Evolutionary conservation across 2,888 invertebrate species (phyloP), one percentile per base, ranked within the genome.

Genomic region (Bedellia somnulentella): DNA sequence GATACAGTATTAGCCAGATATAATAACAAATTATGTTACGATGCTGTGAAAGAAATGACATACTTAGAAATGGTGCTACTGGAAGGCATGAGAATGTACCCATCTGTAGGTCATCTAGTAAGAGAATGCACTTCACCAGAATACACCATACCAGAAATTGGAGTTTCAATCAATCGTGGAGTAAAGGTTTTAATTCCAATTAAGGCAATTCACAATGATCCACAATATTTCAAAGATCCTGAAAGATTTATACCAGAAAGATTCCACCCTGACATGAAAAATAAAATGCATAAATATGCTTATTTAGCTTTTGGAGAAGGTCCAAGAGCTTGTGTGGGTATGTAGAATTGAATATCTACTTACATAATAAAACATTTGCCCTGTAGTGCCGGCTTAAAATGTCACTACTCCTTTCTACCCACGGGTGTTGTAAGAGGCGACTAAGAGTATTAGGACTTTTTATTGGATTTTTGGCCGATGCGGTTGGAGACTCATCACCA

Each of bases 21-120:
- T 26, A 14, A 36, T 13, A 31, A 34, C 14, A 39, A 39, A 32
- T 18, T 39, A 6, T 31, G 31, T 21, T 39, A 36, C 30, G 39
- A 37, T 4, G 37, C 39, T 15, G 44, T 66, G 2, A 35, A 51
- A 6, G 56, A 64, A 33, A 57, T 67, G 57, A 41, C 35, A 1
- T 34, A 43, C 8, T 33, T 64, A 8, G 52, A 52, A 14, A 53
- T 50, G 45, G 46, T 50, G 1, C 54, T 60, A 25, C 62, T 60
- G 24, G 66, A 66, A 24, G 44, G 56, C 0, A 44, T 66, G 45
- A 48, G 66, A 34, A 27, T 31, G 10, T 39, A 36, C 17, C 39
- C 39, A 8, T 33, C 37, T 4, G 15, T 39, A 1, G 39, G 37
- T 4, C 29, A 29, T 21, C 25, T 39, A 6, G 35, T 28, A 10